Evolutionary conservation across 2,888 invertebrate species (phyloP).

Genomic region (Nemotelus pantherinus): DNA sequence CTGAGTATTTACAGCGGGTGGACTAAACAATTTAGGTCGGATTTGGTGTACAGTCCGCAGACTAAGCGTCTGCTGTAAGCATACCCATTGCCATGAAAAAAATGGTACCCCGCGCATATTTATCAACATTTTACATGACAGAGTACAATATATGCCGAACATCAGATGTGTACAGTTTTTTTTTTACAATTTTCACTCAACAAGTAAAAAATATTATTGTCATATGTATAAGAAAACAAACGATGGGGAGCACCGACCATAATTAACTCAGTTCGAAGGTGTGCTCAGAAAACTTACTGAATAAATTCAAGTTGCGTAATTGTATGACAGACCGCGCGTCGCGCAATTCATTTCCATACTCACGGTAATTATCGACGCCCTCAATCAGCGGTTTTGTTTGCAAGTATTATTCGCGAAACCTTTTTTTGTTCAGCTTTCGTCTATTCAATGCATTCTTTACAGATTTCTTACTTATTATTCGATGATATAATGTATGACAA

Average conservation of each 20-base stretch:
- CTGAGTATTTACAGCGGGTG: too few relatives aligned
- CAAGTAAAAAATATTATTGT: conserved; percentile 43
- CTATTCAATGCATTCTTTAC: conserved; percentile 39
- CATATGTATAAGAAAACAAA: conserved; percentile 39
- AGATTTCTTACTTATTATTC: conserved; percentile 36
- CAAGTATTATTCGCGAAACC: not conserved
- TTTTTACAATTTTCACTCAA: conserved; percentile 3
- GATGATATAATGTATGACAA: not conserved
- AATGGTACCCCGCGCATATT: too few relatives aligned
- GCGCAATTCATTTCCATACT: conserved; percentile 5
- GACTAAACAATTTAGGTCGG: too few relatives aligned
- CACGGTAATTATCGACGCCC: not conserved
- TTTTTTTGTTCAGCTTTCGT: conserved; percentile 23
- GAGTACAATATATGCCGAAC: not conserved
- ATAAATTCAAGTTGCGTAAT: not conserved
- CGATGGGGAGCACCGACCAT: conserved; percentile 10
- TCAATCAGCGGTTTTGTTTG: not conserved
- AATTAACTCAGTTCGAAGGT: conserved; percentile 11
- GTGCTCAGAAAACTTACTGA: too few relatives aligned
- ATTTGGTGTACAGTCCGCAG: too few relatives aligned
- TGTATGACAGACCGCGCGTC: not conserved
- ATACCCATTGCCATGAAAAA: too few relatives aligned
- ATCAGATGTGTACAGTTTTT: conserved; percentile 38
- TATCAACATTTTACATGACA: too few relatives aligned
- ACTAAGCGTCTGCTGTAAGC: too few relatives aligned